Evolutionary conservation across 2,113 vertebrate species (phyloP).

Genomic region (Stercorarius parasiticus): DNA sequence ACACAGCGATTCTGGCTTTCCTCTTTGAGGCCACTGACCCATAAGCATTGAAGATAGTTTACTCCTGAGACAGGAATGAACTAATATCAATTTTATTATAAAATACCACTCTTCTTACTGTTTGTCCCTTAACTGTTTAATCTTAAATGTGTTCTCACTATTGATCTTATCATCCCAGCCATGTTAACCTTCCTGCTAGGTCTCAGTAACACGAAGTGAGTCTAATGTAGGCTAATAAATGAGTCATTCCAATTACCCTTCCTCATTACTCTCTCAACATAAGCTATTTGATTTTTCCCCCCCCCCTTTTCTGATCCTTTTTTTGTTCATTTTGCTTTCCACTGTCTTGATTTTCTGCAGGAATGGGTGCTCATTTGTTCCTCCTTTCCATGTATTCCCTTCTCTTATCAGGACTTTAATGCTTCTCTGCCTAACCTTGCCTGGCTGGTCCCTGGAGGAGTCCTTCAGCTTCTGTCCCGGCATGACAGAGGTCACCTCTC

Average conservation of each 20-base stretch:
- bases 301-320: background rate
- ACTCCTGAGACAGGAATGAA: background rate
- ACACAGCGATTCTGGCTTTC: background rate
- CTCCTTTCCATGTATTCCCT: background rate
- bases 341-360: background rate
- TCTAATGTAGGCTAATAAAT: background rate
- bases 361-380: background rate
- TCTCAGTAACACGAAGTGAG: background rate
- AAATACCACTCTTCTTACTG: background rate
- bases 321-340: background rate
- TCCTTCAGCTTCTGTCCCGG: background rate
- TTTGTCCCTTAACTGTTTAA: background rate
- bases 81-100: background rate
- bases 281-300: background rate
- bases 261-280: background rate
- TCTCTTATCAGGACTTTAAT: background rate
- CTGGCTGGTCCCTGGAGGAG: no score
- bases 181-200: background rate
- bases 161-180: background rate
- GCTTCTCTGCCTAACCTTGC: background rate
- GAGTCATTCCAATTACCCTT: background rate
- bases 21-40: background rate
- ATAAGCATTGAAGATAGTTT: background rate
- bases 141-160: background rate
- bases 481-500: background rate